Conservation (phyloP, 2,797 vertebrate species). For the Enteromius unitaeniatus region DNA sequence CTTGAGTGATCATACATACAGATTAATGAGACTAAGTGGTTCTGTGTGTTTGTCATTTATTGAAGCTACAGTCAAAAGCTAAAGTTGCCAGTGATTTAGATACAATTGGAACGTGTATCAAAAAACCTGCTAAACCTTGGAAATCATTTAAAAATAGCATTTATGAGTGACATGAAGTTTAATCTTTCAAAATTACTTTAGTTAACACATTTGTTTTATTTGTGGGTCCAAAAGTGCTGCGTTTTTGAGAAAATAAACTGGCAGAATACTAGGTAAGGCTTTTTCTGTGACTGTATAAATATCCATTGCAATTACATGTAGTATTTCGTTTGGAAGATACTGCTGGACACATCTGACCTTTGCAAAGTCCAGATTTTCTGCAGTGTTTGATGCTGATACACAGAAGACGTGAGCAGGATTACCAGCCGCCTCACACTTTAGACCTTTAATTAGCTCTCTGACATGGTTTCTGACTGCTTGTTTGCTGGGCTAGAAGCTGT, state of each 20-base stretch:
- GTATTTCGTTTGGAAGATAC: background rate
- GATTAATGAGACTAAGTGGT: background rate
- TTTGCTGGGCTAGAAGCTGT: constrained; percentile 27
- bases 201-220: background rate
- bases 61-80: background rate
- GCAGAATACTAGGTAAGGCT: background rate
- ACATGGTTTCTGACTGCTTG: constrained; percentile 33
- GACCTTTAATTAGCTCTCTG: constrained; percentile 10
- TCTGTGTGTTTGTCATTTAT: background rate
- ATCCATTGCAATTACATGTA: background rate
- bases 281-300: background rate
- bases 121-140: constrained; percentile 27
- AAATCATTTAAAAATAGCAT: constrained; percentile 15
- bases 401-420: constrained; percentile 1
- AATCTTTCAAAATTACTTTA: constrained; percentile 2
- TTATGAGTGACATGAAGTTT: constrained; percentile 10
- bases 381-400: background rate
- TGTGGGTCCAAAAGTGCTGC: background rate
- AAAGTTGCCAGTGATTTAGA: constrained; percentile 11
- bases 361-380: constrained; percentile 5
- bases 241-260: background rate
- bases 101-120: constrained; percentile 14
- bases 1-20: background rate
- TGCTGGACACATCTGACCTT: constrained; percentile 6
- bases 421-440: constrained; percentile 12